Evolutionary conservation across 2,797 vertebrate species (phyloP), one percentile per base, ranked within the genome.

Genomic region (Microctenopoma lineatum): DNA sequence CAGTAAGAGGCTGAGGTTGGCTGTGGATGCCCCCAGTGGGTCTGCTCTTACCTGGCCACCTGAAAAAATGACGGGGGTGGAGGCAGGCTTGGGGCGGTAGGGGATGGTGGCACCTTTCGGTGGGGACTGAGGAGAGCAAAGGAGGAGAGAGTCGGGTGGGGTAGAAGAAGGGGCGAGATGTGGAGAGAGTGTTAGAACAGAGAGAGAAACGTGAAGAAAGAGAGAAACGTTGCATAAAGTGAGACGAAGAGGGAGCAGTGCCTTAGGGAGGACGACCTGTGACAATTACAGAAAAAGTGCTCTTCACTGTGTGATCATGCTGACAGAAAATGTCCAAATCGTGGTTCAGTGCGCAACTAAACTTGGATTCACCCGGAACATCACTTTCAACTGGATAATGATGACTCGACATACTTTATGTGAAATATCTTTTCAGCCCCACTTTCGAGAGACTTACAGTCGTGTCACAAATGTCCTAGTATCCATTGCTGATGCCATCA

Each of bases 1-100:
- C 96, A 98, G 97, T 95, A 99, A 97, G 94, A 99, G 96, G 96
- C 97, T 98, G 96, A 98, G 97, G 97, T 98, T 99, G 95, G 97
- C 96, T 93, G 96, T 97, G 94, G 96, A 97, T 92, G 97, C 96
- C 90, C 96, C 96, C 95, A 99, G 96, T 84, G 96, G 95, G 92
- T 99, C 97, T 92, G 97, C 96, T 96, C 97, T 98, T 97, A 99
- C 96, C 96, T 98, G 97, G 94, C 97, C 96, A 96, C 97, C 97
- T 96, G 97, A 97, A 96, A 99, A 98, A 96, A 99, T 98, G 96
- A 99, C 96, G 95, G 97, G 97, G 95, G 96, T 96, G 95, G 97
- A 98, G 95, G 97, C 96, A 95, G 97, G 97, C 96, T 99, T 99
- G 94, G 97, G 97, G 94, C 97, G 97, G 95, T 99, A 99, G 93